phyloP scores from a whole-genome alignment of 2,797 vertebrate species.

The Falco concolor region DNA sequence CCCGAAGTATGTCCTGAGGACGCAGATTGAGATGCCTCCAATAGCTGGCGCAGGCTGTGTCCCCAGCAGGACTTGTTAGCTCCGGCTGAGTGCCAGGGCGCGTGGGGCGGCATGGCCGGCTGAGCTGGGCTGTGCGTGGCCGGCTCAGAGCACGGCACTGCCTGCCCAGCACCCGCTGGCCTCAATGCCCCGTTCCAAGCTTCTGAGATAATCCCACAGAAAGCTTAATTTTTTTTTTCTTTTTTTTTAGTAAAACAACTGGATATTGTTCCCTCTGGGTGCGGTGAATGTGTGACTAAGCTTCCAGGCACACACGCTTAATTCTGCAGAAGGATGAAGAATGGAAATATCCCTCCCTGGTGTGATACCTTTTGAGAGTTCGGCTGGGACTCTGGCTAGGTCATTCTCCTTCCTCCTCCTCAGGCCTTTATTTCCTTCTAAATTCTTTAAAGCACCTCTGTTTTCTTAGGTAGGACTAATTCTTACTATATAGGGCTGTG shows the following conservation, averaged over 20 bases:
- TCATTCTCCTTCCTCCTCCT: neutral
- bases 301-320: neutral
- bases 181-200: rapidly evolving
- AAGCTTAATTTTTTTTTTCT: neutral
- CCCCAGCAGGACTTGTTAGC: neutral
- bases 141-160: neutral
- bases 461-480: neutral
- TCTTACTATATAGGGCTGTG: neutral
- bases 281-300: neutral
- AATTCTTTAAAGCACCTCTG: neutral
- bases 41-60: neutral
- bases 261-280: constrained; percentile 6
- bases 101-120: rapidly evolving
- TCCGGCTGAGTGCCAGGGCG: rapidly evolving
- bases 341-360: constrained; percentile 2
- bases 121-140: rapidly evolving
- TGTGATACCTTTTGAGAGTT: neutral
- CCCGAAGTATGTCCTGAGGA: neutral
- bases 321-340: neutral
- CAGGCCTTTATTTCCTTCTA: neutral
- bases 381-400: neutral
- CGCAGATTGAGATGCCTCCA: neutral
- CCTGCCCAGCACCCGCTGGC: neutral
- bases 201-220: neutral
- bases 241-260: neutral